These are phyloP conservation scores for Tyria jacobaeae DNA, from an alignment of 2,888 invertebrate species.

Conservation along the genomic window DNA sequence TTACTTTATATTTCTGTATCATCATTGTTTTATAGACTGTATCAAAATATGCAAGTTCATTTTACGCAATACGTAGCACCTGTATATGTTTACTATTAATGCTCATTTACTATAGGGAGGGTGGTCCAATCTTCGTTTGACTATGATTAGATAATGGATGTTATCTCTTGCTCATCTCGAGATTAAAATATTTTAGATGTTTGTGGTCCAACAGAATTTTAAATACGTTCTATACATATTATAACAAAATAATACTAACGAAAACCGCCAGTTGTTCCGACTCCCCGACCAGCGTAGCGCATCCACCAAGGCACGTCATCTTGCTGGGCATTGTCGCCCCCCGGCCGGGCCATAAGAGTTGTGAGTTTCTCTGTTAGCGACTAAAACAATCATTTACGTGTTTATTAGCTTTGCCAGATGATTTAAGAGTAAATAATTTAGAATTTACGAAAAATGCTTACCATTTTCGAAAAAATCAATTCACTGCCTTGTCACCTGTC, in stretches of 20 bases:
- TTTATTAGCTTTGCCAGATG: slow-evolving; percentile 28
- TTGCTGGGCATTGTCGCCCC: slow-evolving; percentile 91
- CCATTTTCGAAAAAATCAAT: slow-evolving; percentile 85
- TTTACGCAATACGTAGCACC: slow-evolving; percentile 25
- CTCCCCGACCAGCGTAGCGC: slow-evolving; percentile 93
- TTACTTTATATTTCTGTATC: slow-evolving; percentile 4
- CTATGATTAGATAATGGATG: slow-evolving; percentile 42
- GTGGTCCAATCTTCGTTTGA: slow-evolving; percentile 27
- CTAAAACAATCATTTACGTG: slow-evolving; percentile 78
- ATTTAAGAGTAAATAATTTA: slow-evolving; percentile 38
- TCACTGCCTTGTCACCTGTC: slow-evolving; percentile 77
- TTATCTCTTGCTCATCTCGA: slow-evolving; percentile 22
- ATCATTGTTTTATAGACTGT: slow-evolving; percentile 16
- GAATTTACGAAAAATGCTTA: slow-evolving; percentile 65
- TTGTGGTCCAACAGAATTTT: not conserved
- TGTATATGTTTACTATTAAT: slow-evolving; percentile 30
- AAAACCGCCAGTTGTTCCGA: slow-evolving; percentile 94
- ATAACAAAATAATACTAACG: slow-evolving; percentile 87
- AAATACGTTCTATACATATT: slow-evolving; percentile 21
- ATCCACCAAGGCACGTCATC: slow-evolving; percentile 96
- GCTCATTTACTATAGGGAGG: slow-evolving; percentile 36
- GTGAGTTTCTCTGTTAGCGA: slow-evolving; percentile 93
- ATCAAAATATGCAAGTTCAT: slow-evolving; percentile 11
- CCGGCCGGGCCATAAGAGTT: slow-evolving; percentile 93
- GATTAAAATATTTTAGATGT: slow-evolving; percentile 1